Evolutionary conservation across 2,797 vertebrate species (phyloP), one percentile per base, ranked within the genome.

Genomic region (Gastrophryne carolinensis): DNA sequence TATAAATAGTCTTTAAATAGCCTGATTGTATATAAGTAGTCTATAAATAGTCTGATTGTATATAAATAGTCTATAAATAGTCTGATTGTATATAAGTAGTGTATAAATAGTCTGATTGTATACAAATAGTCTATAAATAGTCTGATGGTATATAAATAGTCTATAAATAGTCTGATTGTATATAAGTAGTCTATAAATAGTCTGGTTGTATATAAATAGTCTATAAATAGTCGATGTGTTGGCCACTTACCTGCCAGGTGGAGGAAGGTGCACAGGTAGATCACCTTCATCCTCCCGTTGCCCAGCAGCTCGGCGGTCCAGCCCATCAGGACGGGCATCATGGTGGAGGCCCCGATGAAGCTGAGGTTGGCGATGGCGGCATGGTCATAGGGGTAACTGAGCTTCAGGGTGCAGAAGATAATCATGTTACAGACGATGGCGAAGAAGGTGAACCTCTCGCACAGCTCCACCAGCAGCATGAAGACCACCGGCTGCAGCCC

Each of bases 351-450:
- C 75, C 97, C 94, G 1, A 95, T 86, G 21, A 98, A 98, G 83
- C 92, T 91, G 82, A 98, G 84, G 56, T 95, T 98, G 73, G 94
- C 84, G 0, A 92, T 90, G 0, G 93, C 93, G 0, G 95, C 96
- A 81, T 96, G 89, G 86, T 93, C 84, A 83, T 93, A 94, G 75
- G 58, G 26, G 12, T 95, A 96, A 75, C 93, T 93, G 0, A 98
- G 89, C 79, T 91, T 94, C 73, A 93, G 76, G 0, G 92, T 96
- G 87, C 96, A 98, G 85, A 97, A 98, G 11, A 96, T 87, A 76
- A 98, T 95, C 92, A 90, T 93, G 82, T 97, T 98, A 85, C 97
- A 98, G 53, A 97, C 89, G 0, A 98, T 94, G 82, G 94, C 94
- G 26, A 94, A 95, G 84, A 98, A 97, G 0, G 92, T 91, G 81